Conservation (phyloP, 2,888 invertebrate genomes). For the Empis livida region DNA sequence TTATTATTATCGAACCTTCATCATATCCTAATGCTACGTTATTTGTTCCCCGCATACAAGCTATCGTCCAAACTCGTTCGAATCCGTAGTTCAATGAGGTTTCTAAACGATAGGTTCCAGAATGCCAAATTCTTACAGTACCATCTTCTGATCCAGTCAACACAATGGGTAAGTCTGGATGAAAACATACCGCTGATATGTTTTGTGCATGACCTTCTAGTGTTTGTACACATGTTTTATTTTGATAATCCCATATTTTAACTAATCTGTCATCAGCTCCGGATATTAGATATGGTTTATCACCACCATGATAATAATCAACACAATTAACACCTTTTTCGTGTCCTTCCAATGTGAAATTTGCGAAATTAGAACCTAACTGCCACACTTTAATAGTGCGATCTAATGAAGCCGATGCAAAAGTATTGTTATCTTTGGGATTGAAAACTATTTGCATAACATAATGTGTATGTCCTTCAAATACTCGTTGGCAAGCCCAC, state of each 20-base stretch:
- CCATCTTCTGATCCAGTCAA: conserved; percentile 97
- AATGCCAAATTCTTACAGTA: conserved; percentile 96
- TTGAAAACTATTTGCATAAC: conserved; percentile 99
- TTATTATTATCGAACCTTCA: conserved; percentile 36
- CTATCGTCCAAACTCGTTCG: conserved; percentile 95
- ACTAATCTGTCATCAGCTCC: conserved; percentile 96
- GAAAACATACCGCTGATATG: conserved; percentile 90
- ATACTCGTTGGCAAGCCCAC: conserved; percentile 96
- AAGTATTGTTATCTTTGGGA: conserved; percentile 99
- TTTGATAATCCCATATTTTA: conserved; percentile 99
- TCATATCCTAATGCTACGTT: conserved; percentile 82
- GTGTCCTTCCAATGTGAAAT: conserved; percentile 96
- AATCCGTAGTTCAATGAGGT: conserved; percentile 95
- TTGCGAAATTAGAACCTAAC: conserved; percentile 90
- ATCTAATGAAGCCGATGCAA: conserved; percentile 97
- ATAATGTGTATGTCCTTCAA: conserved; percentile 98
- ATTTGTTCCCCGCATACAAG: conserved; percentile 85
- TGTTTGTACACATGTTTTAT: conserved; percentile 98
- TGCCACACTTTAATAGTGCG: conserved; percentile 99
- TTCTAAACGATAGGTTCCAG: conserved; percentile 94
- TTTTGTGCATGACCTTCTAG: conserved; percentile 96
- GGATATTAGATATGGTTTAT: conserved; percentile 97
- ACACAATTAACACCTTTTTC: conserved; percentile 99
- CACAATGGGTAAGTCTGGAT: conserved; percentile 94
- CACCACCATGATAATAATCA: conserved; percentile 97